Base-by-base conservation (phyloP, 2,888 invertebrate species). In the Choristoneura rosaceana region DNA sequence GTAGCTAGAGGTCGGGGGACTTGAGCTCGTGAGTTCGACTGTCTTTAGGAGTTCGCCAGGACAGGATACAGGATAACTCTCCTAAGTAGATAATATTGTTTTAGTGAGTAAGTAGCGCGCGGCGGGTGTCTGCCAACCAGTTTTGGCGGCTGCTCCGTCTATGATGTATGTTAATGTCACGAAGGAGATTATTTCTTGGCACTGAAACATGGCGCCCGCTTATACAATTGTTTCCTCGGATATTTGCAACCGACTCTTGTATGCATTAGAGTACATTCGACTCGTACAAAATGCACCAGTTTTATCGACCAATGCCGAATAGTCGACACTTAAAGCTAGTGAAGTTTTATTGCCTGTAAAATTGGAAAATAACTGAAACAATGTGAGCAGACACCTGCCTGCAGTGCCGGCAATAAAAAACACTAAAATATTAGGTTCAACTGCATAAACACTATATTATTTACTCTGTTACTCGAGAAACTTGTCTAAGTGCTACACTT, bases 141-240 rank as follows among this genome's bases (percentile, higher is more conserved):
- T 89, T 90, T 91, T 92, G 92, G 92, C 92, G 92, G 86, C 87
- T 88, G 85, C 81, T 86, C 82, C 77, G 80, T 83, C 79, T 86
- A 90, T 91, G 93, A 93, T 91, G 89, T 91, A 93, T 92, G 92
- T 88, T 92, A 90, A 88, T 91, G 92, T 92, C 92, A 90, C 86
- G 82, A 90, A 87, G 87, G 89, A 92, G 92, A 92, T 93, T 93
- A 93, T 92, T 90, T 90, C 90, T 93, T 92, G 93, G 93, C 93
- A 91, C 86, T 82, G 86, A 84, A 82, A 87, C 88, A 84, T 82
- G 85, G 84, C 80, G 82, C 84, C 81, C 83, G 84, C 82, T 82
- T 83, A 84, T 85, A 86, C 85, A 82, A 89, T 88, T 88, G 88
- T 90, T 89, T 89, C 86, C 86, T 85, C 84, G 86, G 82, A 83